Conservation (phyloP, 2,888 invertebrate species). For the Drosophila fungiperda region DNA sequence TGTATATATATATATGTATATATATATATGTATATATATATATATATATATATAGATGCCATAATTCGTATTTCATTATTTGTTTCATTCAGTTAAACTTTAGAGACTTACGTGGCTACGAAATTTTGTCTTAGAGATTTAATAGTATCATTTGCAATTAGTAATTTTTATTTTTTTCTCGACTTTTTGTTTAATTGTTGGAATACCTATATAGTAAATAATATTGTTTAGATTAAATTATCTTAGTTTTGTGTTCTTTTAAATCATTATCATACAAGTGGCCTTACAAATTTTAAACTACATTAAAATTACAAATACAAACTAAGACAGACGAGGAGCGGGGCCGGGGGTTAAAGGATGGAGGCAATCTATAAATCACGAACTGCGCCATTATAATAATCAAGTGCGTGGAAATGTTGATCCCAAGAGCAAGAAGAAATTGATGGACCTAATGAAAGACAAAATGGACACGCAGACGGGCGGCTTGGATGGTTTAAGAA, state of each 20-base stretch:
- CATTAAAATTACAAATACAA: conserved; percentile 38
- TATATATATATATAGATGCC: conserved; percentile 11
- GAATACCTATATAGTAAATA: conserved; percentile 4
- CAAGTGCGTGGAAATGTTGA: not conserved
- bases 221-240: conserved; percentile 7
- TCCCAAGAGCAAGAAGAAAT: not conserved
- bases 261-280: conserved; percentile 51
- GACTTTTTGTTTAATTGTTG: conserved; percentile 3
- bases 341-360: not conserved
- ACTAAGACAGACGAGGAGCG: conserved; percentile 8
- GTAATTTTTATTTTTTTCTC: conserved; percentile 3
- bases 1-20: conserved; percentile 2
- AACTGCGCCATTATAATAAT: not conserved
- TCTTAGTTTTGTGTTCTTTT: conserved; percentile 7
- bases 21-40: conserved; percentile 5
- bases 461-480: not conserved
- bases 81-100: conserved; percentile 21
- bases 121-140: conserved; percentile 24
- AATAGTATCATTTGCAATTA: conserved; percentile 23
- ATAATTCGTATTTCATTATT: conserved; percentile 4
- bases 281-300: conserved; percentile 54
- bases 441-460: not conserved
- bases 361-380: not conserved
- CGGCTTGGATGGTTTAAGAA: not conserved
- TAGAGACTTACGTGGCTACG: conserved; percentile 7